Evolutionary conservation across 35 echinoderm and acorn worm species (phyloP).

Genomic region (Lytechinus variegatus): DNA sequence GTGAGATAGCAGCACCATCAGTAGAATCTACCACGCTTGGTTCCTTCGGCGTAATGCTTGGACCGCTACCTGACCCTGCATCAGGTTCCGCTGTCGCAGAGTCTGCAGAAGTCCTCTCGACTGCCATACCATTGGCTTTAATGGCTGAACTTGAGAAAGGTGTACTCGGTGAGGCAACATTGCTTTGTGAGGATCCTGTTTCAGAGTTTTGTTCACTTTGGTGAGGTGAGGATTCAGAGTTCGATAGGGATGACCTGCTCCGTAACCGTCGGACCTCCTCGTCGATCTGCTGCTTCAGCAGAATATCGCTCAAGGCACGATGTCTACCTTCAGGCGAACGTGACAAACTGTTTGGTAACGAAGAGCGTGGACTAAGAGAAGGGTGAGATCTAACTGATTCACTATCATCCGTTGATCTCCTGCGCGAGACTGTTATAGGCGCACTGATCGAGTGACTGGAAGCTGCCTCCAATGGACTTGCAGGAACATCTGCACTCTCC

Average conservation of each 20-base stretch:
- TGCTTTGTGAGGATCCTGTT: background rate
- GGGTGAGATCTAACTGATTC: background rate
- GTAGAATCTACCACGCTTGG: background rate
- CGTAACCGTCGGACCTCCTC: constrained; percentile 73
- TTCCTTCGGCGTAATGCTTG: background rate
- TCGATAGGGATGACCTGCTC: constrained; percentile 47
- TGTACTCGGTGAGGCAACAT: background rate
- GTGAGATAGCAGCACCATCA: background rate
- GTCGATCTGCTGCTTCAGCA: constrained; percentile 74
- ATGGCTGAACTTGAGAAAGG: constrained; percentile 14
- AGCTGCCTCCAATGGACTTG: background rate
- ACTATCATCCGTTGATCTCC: background rate
- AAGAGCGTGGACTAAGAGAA: constrained; percentile 11
- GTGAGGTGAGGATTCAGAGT: background rate
- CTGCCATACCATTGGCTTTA: background rate
- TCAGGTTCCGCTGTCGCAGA: background rate
- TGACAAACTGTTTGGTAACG: background rate
- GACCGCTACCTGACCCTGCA: background rate
- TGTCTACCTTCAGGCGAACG: constrained; percentile 53
- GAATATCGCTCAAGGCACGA: constrained; percentile 70
- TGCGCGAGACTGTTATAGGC: background rate
- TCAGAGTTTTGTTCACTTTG: constrained; percentile 25
- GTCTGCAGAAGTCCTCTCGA: background rate
- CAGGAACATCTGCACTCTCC: background rate
- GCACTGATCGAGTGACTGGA: background rate